phyloP scores from a whole-genome alignment of 2,113 vertebrate species.

The Limanda limanda region DNA sequence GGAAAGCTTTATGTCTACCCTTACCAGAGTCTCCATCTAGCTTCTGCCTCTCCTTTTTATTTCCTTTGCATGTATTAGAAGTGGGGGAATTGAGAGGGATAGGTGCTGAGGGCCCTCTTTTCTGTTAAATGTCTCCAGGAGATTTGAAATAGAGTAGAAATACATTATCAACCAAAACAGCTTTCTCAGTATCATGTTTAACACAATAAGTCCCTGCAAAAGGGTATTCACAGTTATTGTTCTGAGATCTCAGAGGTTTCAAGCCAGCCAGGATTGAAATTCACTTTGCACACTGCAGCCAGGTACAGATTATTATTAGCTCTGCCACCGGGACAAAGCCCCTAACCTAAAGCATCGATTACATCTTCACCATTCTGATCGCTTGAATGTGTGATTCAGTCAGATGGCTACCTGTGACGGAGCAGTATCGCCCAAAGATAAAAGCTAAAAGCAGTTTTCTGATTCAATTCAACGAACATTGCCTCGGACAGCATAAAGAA shows the following conservation, averaged over 20 bases:
- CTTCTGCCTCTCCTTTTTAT: slow-evolving; percentile 12
- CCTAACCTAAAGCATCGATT: background rate
- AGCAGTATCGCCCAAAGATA: background rate
- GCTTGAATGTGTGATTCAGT: background rate
- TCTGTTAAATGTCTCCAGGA: background rate
- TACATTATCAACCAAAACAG: slow-evolving; percentile 18
- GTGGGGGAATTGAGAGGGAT: background rate
- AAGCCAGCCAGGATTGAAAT: slow-evolving; percentile 21
- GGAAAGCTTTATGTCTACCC: slow-evolving; percentile 17
- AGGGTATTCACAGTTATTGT: slow-evolving; percentile 48
- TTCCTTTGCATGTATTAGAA: background rate
- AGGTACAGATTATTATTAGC: slow-evolving; percentile 51
- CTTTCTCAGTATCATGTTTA: slow-evolving; percentile 15
- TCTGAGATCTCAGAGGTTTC: slow-evolving; percentile 45
- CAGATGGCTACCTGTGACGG: background rate
- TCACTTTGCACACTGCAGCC: slow-evolving; percentile 42
- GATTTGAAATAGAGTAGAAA: too few species aligned
- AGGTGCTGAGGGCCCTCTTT: background rate
- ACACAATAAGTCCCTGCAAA: slow-evolving; percentile 18
- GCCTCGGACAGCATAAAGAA: slow-evolving; percentile 8
- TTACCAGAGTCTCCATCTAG: slow-evolving; percentile 23
- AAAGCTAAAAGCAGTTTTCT: too few species aligned
- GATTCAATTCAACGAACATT: slow-evolving; percentile 15
- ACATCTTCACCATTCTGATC: slow-evolving; percentile 13
- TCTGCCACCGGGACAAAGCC: slow-evolving; percentile 33